These are phyloP conservation scores for Rynchops niger DNA, from an alignment of 2,113 vertebrate species.

Conservation along the genomic window DNA sequence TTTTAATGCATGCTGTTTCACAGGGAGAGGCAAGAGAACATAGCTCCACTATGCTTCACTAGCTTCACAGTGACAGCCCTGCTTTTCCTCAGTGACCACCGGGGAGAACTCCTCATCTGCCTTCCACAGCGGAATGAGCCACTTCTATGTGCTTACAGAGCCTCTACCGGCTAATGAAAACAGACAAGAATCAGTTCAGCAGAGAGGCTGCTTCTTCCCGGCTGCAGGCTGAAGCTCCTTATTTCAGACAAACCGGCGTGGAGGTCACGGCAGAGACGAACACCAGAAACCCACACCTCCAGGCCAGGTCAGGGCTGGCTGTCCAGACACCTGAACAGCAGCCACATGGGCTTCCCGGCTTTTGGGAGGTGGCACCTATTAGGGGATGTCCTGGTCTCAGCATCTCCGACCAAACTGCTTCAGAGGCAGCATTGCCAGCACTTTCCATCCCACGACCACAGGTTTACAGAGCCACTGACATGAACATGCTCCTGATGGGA, in stretches of 20 bases:
- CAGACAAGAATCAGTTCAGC: not conserved
- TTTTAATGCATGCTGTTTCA: not conserved
- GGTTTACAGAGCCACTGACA: not conserved
- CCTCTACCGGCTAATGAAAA: not conserved
- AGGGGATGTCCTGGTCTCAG: not conserved
- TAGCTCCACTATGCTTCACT: too few relatives aligned
- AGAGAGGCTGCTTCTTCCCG: not conserved
- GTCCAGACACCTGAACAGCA: not conserved
- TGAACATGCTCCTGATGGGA: not conserved
- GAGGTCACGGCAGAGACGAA: not conserved
- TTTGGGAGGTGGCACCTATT: not conserved
- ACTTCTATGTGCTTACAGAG: not conserved
- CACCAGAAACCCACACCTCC: not conserved
- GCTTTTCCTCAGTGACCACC: not conserved
- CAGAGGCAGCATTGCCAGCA: not conserved
- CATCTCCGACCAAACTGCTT: not conserved
- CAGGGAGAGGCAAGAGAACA: not conserved
- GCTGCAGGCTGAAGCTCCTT: not conserved
- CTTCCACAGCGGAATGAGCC: not conserved
- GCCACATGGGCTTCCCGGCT: rapidly evolving
- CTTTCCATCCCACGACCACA: not conserved
- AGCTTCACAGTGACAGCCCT: not conserved
- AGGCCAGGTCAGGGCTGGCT: not conserved
- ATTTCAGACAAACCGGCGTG: not conserved
- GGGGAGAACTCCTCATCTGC: rapidly evolving